A percentile compares a stretch with the other conserved stretches of the same genome.
Conservation (phyloP, 2,888 invertebrate genomes). For the Dysmachus trigonus region DNA sequence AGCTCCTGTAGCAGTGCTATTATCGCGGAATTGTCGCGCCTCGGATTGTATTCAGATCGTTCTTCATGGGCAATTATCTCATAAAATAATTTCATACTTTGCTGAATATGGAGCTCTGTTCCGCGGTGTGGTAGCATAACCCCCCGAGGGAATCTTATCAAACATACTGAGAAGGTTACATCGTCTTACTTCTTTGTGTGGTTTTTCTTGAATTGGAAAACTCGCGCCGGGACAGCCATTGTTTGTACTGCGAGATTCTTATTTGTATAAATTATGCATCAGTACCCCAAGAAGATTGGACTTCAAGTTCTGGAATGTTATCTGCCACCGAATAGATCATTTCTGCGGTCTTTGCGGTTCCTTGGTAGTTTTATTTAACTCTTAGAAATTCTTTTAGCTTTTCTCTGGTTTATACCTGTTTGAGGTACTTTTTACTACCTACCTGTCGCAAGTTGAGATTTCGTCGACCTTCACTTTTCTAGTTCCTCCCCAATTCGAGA, state of each 20-base stretch:
- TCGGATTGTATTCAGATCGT: slow-evolving; percentile 29
- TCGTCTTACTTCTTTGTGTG: slow-evolving; percentile 10
- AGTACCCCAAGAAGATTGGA: neutral
- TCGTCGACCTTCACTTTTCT: neutral
- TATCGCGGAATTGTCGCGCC: slow-evolving; percentile 13
- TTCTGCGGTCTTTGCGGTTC: slow-evolving; percentile 8
- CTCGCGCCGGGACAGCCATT: neutral
- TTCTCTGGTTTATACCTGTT: neutral
- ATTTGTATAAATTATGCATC: neutral
- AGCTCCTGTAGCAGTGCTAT: neutral
- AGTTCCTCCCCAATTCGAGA: neutral
- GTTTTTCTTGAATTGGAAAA: slow-evolving; percentile 1
- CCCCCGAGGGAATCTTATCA: neutral
- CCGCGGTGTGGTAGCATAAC: neutral
- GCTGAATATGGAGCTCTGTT: neutral
- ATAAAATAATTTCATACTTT: slow-evolving; percentile 40
- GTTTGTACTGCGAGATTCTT: neutral
- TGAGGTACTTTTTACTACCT: neutral
- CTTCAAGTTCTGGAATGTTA: neutral
- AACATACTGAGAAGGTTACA: neutral
- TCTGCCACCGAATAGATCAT: neutral
- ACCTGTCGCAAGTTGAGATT: neutral
- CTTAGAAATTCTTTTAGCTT: neutral
- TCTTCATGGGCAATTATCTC: slow-evolving; percentile 30
- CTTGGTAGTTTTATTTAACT: neutral